A percentile compares a stretch with the other conserved stretches of the same genome.
Evolutionary conservation across 2,888 invertebrate genomes (phyloP).

Genomic region (Cantharis rufa): DNA sequence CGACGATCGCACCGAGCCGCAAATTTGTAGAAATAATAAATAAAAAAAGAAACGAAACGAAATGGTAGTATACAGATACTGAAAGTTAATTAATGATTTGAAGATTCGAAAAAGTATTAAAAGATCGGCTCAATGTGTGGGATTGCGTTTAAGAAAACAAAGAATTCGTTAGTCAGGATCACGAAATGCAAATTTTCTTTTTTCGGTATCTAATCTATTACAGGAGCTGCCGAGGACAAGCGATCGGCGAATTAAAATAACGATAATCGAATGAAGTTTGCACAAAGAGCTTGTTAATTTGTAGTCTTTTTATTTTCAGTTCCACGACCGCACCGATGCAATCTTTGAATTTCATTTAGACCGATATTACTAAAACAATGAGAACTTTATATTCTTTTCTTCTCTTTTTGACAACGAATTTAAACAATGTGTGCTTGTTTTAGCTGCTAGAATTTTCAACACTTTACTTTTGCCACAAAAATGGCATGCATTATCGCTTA

Average conservation of each 20-base stretch:
- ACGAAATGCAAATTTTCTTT: constrained; percentile 41
- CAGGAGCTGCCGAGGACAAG: constrained; percentile 34
- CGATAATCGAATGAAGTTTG: constrained; percentile 41
- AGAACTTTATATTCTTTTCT: constrained; percentile 16
- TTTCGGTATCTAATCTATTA: constrained; percentile 35
- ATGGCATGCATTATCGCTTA: constrained; percentile 1
- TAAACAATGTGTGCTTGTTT: not conserved
- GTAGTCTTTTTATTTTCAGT: constrained; percentile 34
- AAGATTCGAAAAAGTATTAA: not conserved
- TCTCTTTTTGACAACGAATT: not conserved
- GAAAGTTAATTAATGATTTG: not conserved
- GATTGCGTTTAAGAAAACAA: constrained; percentile 27
- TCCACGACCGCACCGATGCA: constrained; percentile 37
- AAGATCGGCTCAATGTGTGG: constrained; percentile 23
- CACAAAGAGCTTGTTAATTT: constrained; percentile 42
- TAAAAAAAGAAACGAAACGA: not conserved
- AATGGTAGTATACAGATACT: not conserved
- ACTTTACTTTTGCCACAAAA: not conserved
- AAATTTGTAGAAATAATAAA: not conserved
- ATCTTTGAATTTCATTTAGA: constrained; percentile 34
- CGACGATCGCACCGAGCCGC: not conserved
- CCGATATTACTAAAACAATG: constrained; percentile 29
- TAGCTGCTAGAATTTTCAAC: not conserved
- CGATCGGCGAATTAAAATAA: constrained; percentile 38
- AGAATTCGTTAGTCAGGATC: constrained; percentile 34